phyloP scores from a whole-genome alignment of 1,140 invertebrate species.

The Drosophila sturtevanti region DNA sequence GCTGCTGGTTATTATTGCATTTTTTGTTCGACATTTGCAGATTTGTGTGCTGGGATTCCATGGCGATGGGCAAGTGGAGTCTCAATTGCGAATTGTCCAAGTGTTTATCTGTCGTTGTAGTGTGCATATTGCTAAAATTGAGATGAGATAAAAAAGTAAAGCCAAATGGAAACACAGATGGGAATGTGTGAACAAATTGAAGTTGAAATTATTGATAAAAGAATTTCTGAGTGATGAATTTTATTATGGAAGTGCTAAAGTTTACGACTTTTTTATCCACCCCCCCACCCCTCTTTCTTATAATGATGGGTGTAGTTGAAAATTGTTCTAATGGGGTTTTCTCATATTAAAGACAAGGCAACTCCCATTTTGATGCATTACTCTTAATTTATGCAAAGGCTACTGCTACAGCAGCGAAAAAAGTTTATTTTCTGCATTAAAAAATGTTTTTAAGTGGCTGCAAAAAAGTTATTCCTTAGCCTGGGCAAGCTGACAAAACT shows the following conservation, averaged over 20 bases:
- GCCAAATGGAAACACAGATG: not conserved
- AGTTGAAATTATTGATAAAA: not conserved
- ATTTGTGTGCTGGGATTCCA: constrained; percentile 42
- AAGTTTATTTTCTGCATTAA: constrained; percentile 41
- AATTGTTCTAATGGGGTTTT: too few species aligned
- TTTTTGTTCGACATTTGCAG: constrained; percentile 62
- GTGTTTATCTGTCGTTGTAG: constrained; percentile 33
- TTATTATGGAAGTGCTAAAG: constrained; percentile 22
- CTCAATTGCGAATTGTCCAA: constrained; percentile 37
- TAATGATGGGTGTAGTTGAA: too few species aligned
- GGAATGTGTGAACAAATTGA: not conserved
- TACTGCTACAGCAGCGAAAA: constrained; percentile 24
- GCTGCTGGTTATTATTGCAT: constrained; percentile 70
- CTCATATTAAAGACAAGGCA: not conserved
- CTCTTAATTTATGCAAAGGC: constrained; percentile 61
- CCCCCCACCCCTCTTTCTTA: too few species aligned
- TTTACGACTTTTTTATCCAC: constrained; percentile 23
- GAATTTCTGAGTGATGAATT: not conserved
- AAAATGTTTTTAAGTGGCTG: constrained; percentile 29
- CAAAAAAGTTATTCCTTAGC: constrained; percentile 25
- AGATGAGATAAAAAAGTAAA: not conserved
- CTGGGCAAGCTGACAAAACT: constrained; percentile 22
- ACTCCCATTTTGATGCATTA: constrained; percentile 42
- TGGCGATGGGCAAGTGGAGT: constrained; percentile 14
- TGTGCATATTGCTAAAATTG: constrained; percentile 60